Evolutionary conservation across 2,797 vertebrate species (phyloP).

Genomic region (Leuciscus waleckii): DNA sequence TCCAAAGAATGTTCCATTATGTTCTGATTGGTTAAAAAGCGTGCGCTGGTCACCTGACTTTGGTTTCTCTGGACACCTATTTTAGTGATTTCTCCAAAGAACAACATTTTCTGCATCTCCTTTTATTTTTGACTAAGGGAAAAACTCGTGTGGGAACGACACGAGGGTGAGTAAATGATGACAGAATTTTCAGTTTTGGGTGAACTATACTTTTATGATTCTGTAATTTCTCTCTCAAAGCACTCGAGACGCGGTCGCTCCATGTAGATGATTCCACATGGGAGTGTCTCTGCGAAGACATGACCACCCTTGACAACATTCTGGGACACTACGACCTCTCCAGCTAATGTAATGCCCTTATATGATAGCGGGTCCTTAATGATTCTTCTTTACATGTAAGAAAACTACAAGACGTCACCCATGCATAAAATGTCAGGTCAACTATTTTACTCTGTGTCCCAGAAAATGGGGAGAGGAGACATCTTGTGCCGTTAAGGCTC

Average conservation of each 20-base stretch:
- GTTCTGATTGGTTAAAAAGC: constrained; percentile 3
- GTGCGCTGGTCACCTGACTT: not conserved
- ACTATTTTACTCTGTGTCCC: constrained; percentile 10
- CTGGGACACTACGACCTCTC: not conserved
- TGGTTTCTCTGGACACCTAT: not conserved
- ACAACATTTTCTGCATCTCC: not conserved
- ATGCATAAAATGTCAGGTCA: constrained; percentile 13
- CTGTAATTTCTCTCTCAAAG: not conserved
- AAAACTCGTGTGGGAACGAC: not conserved
- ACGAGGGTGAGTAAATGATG: too few species aligned
- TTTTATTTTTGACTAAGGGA: not conserved
- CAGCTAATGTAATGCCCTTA: not conserved
- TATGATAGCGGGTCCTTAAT: not conserved
- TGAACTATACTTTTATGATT: not conserved
- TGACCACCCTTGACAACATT: not conserved
- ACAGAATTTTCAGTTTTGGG: not conserved
- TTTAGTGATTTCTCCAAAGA: not conserved
- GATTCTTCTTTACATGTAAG: constrained; percentile 9
- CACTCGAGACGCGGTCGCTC: not conserved
- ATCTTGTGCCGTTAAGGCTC: constrained; percentile 2
- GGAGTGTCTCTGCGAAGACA: not conserved
- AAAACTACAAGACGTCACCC: not conserved
- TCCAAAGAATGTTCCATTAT: not conserved
- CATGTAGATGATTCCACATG: not conserved
- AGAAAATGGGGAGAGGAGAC: not conserved